Evolutionary conservation across 37 sponge, comb jelly and placozoan genomes (phyloP).

Genomic region (Spongia lamella): DNA sequence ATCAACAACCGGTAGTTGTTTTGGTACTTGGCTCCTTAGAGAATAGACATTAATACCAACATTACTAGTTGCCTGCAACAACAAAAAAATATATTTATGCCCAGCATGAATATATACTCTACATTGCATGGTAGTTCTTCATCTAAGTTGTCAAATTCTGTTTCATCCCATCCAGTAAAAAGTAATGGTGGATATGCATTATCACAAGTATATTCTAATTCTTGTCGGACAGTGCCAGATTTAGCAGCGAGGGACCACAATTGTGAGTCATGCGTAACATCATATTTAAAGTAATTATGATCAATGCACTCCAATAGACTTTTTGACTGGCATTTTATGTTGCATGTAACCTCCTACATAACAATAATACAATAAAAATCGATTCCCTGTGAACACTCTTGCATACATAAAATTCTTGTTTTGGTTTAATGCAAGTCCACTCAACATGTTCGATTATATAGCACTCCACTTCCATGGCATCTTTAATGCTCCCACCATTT

Average conservation of each 20-base stretch:
- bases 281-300: too few species aligned
- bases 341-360: conserved; percentile 1
- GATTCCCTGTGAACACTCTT: too few species aligned
- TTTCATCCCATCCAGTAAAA: conserved; percentile 44
- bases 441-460: background rate
- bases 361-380: too few species aligned
- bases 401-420: background rate
- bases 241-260: conserved; percentile 13
- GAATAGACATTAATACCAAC: conserved; percentile 14
- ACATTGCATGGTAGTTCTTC: background rate
- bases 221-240: conserved; percentile 29
- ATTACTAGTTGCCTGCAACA: background rate
- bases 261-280: conserved; percentile 15
- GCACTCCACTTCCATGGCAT: conserved; percentile 56
- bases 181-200: conserved; percentile 7
- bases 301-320: background rate
- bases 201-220: conserved; percentile 4
- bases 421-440: conserved; percentile 55
- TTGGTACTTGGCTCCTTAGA: conserved; percentile 29
- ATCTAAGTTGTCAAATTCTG: conserved; percentile 9
- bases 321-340: conserved; percentile 1
- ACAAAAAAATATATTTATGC: background rate
- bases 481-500: conserved; percentile 50
- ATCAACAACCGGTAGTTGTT: conserved; percentile 41
- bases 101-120: too few species aligned